Percentiles rank a stretch among this genome's conserved stretches.
Evolutionary conservation across 2,888 invertebrate species (phyloP).

Genomic region (Leucania comma): DNA sequence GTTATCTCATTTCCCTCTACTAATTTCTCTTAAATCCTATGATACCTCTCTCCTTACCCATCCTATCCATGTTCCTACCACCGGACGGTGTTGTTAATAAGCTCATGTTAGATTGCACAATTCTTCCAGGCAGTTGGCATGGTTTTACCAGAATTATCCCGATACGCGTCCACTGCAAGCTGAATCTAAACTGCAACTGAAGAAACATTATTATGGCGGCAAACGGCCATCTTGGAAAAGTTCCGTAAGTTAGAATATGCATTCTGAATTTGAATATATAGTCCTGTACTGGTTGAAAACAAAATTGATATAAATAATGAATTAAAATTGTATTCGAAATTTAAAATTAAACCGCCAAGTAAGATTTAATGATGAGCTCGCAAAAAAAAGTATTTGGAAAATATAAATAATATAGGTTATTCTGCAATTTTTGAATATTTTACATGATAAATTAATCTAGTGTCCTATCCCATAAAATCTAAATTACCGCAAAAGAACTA

Average conservation of each 20-base stretch:
- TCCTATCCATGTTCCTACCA: conserved; percentile 55
- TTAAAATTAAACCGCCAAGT: conserved; percentile 21
- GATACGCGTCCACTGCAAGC: conserved; percentile 90
- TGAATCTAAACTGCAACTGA: conserved; percentile 67
- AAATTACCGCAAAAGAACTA: not conserved
- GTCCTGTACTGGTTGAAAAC: conserved; percentile 9
- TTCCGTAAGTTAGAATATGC: conserved; percentile 46
- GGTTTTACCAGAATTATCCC: conserved; percentile 91
- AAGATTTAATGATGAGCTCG: conserved; percentile 3
- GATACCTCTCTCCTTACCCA: conserved; percentile 11
- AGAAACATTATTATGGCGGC: conserved; percentile 22
- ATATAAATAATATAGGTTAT: not conserved
- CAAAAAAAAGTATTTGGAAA: not conserved
- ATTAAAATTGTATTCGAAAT: conserved; percentile 34
- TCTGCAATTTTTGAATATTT: conserved; percentile 2
- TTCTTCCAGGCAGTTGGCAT: conserved; percentile 90
- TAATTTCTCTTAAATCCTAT: not conserved
- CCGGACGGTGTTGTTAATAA: conserved; percentile 80
- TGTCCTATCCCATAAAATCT: not conserved
- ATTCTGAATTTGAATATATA: conserved; percentile 42
- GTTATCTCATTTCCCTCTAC: not conserved
- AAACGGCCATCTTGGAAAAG: conserved; percentile 17
- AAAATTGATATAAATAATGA: conserved; percentile 7
- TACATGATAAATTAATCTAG: not conserved
- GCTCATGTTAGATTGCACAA: conserved; percentile 82